Conservation (phyloP, 2,888 invertebrate species). For the Hydrotaea cyrtoneurina region DNA sequence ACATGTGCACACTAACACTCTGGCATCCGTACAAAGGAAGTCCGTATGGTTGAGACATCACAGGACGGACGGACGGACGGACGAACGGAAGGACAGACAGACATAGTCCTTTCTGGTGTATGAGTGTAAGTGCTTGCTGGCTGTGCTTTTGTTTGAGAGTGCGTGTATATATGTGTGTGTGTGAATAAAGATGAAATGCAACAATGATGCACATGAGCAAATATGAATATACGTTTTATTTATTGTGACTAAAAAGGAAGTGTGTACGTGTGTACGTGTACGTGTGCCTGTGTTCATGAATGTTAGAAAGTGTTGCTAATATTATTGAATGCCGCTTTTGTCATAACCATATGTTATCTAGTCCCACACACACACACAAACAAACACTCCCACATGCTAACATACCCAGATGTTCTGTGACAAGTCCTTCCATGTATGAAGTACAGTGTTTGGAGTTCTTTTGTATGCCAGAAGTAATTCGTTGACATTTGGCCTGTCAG, state of each 20-base stretch:
- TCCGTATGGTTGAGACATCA: constrained; percentile 7
- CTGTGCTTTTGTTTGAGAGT: neutral
- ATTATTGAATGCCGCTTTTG: constrained; percentile 5
- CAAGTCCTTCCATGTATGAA: neutral
- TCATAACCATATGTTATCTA: constrained; percentile 9
- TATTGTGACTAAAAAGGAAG: neutral
- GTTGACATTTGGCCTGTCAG: neutral
- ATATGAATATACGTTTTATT: neutral
- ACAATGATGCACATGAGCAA: constrained; percentile 12
- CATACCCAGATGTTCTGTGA: neutral
- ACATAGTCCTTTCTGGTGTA: neutral
- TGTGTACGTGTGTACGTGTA: neutral
- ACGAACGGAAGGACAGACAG: neutral
- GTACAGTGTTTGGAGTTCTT: neutral
- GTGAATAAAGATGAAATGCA: neutral
- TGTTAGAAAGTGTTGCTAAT: constrained; percentile 37
- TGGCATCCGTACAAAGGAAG: neutral
- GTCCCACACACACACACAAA: neutral
- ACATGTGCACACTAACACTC: neutral
- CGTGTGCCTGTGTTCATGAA: neutral
- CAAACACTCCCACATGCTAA: neutral
- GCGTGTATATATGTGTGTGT: neutral
- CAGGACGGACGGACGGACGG: neutral
- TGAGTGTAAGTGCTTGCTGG: neutral
- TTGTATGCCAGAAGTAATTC: neutral